Evolutionary conservation across 2,888 invertebrate species (phyloP), one percentile per base, ranked within the genome.

Genomic region (Lasius fuliginosus): DNA sequence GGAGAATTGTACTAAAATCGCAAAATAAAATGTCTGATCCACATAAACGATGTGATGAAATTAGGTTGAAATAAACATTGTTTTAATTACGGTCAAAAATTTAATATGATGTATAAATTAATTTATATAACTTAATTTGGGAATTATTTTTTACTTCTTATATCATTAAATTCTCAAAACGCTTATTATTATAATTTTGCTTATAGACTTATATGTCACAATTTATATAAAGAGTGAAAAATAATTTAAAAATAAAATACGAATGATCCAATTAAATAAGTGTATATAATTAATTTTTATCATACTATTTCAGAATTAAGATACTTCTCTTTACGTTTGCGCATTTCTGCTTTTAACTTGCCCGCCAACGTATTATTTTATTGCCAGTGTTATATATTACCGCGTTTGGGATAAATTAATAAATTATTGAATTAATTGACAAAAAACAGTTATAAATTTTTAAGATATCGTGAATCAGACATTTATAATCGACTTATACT

Each of bases 61-160:
- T 76, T 68, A 18, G n/a, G 3, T 79, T n/a, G 1, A 56, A 40
- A 3, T 42, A 36, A 64, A 64, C 0, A 23, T 42, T 33, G 11
- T 64, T 64, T 75, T 23, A 46, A 15, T 9, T 64, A 6, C n/a
- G 1, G 2, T 0, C 23, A 12, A 46, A 36, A 46, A 74, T 12
- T 73, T 58, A 3, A 30, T 3, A 42, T 53, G 8, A 12, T 12
- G 18, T 30, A 27, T 58, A 73, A 73, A 6, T 30, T 27, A n/a
- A 62, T 62, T 62, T 46, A n/a, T 71, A 56, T 56, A 71, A 23
- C 3, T 53, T 56, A 56, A 23, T 71, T 71, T 49, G 1, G 11
- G 1, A n/a, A n/a, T 69, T 36, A 60, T 3, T 46, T 46, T 1
- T 23, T 23, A 3, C 8, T 30, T 30, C 1, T 60, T 60, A 60